Base-by-base conservation (phyloP, 2,888 invertebrate genomes). In the Ophraella communa region DNA sequence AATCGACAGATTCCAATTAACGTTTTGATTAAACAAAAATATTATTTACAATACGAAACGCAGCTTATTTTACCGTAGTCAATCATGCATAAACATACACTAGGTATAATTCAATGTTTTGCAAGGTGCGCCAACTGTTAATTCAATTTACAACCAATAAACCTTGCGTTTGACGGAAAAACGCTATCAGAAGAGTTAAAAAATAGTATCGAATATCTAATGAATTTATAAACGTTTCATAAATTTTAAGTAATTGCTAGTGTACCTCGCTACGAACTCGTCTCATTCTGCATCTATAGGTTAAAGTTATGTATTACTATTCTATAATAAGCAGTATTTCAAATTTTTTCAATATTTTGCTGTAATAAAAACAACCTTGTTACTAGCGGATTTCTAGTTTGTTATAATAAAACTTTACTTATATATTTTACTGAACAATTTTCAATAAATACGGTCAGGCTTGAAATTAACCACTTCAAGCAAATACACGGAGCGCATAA, bases 81-180 rank as follows among this genome's bases (percentile, higher is more conserved):
- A 23, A 47, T 62, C 55, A 53, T 20, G 47, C 47, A 55, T 49
- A 23, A 55, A 57, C 49, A 64, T 59, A 64, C 58, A 64, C 62
- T 67, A 64, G 27, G 21, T 51, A 47, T 35, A 33, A 67, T 67
- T 67, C 60, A 58, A 52, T 62, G 58, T 64, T 61, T 55, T 64
- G 64, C 64, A 62, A 64, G 67, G 62, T 52, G 62, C 62, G 64
- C 58, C 64, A 58, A 62, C 61, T 57, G 53, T 55, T 52, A 55
- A 24, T 27, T 33, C 42, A 61, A 62, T 58, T 64, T 55, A 64
- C 55, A 58, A 58, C 45, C 52, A 45, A 65, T 65, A 58, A 56
- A 62, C 53, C 45, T 33, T 47, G 51, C 57, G 47, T 44, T 55
- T 23, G 54, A 39, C 30, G 20, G 35, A n/a, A 49, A 39, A 55